Conservation (phyloP, 2,113 vertebrate genomes). For the Dryoscopus gambensis region DNA sequence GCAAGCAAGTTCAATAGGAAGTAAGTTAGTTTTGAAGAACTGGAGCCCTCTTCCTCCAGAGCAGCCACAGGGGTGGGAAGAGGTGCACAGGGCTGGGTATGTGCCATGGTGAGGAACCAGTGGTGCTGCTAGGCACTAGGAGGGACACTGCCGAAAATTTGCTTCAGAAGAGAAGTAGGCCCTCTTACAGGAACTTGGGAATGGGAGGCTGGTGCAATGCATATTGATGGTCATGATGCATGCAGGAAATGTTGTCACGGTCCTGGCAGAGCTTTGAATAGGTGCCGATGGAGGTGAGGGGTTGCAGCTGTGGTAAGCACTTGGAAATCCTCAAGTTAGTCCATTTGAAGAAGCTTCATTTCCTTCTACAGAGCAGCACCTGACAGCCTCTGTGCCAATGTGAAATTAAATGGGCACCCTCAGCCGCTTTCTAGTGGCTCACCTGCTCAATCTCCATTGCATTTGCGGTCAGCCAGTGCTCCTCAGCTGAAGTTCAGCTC, state of each 20-base stretch:
- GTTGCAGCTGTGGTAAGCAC: not conserved
- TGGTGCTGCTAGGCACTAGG: not conserved
- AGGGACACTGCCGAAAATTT: not conserved
- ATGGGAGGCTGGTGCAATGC: not conserved
- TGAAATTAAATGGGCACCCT: not conserved
- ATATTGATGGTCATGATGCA: accelerated
- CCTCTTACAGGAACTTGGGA: not conserved
- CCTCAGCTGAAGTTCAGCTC: not conserved
- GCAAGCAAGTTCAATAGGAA: not conserved
- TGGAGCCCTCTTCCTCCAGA: not conserved
- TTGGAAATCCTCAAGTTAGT: not conserved
- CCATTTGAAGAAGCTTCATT: not conserved
- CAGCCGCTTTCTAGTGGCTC: not conserved
- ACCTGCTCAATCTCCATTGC: not conserved
- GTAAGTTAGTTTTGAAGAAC: not conserved
- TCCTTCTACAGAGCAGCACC: not conserved
- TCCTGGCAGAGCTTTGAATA: not conserved
- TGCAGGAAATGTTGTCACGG: not conserved
- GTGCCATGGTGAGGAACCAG: accelerated
- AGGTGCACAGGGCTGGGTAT: not conserved
- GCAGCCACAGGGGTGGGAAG: not conserved
- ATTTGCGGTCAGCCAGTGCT: not conserved
- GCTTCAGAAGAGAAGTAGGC: not conserved
- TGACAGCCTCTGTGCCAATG: not conserved
- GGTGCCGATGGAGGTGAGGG: not conserved